phyloP scores from a whole-genome alignment of 2,113 vertebrate genomes.

The Takifugu flavidus region DNA sequence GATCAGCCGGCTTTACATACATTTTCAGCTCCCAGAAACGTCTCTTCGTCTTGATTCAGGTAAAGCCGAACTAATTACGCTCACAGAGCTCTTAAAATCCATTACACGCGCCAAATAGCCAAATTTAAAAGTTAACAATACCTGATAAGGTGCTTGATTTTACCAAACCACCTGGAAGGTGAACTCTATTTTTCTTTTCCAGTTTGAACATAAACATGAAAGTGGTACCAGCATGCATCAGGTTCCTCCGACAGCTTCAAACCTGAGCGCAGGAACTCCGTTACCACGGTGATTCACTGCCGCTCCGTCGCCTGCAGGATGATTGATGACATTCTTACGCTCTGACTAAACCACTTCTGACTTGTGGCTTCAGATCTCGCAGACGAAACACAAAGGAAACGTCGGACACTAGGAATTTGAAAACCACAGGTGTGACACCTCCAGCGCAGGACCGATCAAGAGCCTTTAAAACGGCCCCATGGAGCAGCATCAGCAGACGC shows the following conservation, averaged over 20 bases:
- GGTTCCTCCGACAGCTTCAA: slow-evolving; percentile 15
- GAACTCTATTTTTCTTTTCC: background rate
- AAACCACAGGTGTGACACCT: background rate
- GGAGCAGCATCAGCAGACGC: slow-evolving; percentile 41
- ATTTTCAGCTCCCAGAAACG: too few relatives aligned
- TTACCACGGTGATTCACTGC: slow-evolving; percentile 13
- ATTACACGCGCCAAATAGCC: too few relatives aligned
- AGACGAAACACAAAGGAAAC: slow-evolving; percentile 20
- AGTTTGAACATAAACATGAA: background rate
- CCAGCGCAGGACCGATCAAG: slow-evolving; percentile 14
- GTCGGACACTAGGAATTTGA: background rate
- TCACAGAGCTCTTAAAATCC: too few relatives aligned
- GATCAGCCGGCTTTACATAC: too few relatives aligned
- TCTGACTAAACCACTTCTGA: slow-evolving; percentile 16
- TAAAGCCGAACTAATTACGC: too few relatives aligned
- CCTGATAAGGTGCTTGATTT: too few relatives aligned
- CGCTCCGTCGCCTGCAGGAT: slow-evolving; percentile 4
- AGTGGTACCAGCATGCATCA: background rate
- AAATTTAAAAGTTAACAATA: too few relatives aligned
- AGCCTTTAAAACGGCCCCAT: slow-evolving; percentile 2
- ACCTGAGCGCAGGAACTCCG: slow-evolving; percentile 1
- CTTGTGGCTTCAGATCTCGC: slow-evolving; percentile 4
- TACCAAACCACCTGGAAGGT: too few relatives aligned
- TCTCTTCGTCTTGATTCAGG: too few relatives aligned
- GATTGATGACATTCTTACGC: slow-evolving; percentile 25